Conservation (phyloP, 2,888 invertebrate genomes). For the Tribolium freemani region DNA sequence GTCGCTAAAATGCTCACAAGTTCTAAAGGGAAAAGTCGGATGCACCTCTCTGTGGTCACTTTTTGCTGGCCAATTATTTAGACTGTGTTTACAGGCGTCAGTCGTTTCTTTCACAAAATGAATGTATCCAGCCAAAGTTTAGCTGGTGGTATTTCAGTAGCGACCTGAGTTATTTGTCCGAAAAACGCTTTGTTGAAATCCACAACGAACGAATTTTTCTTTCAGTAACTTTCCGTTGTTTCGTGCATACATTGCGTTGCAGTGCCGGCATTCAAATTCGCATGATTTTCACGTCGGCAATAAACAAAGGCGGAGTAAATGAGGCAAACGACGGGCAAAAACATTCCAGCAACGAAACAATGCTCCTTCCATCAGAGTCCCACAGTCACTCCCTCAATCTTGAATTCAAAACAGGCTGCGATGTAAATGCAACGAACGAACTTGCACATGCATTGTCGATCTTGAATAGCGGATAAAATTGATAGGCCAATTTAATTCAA, state of each 20-base stretch:
- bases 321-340: conserved; percentile 47
- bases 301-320: conserved; percentile 49
- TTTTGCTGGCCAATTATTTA: neutral
- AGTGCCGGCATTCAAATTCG: conserved; percentile 33
- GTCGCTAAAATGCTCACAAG: no score
- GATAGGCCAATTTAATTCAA: conserved; percentile 40
- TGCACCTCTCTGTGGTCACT: neutral
- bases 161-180: neutral
- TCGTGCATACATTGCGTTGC: conserved; percentile 9
- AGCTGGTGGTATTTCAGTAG: neutral
- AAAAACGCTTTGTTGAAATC: conserved; percentile 7
- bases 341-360: conserved; percentile 49
- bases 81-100: neutral
- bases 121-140: neutral
- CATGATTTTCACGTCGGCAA: conserved; percentile 46
- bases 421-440: conserved; percentile 46
- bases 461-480: conserved; percentile 34
- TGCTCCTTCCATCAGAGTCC: conserved; percentile 50
- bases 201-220: conserved; percentile 13
- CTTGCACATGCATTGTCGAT: conserved; percentile 37
- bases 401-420: conserved; percentile 49
- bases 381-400: conserved; percentile 52
- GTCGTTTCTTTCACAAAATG: neutral
- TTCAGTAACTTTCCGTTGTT: conserved; percentile 1
- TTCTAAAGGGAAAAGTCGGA: neutral